Conservation (phyloP, 1,140 invertebrate species). For the Trachymyrmex septentrionalis region DNA sequence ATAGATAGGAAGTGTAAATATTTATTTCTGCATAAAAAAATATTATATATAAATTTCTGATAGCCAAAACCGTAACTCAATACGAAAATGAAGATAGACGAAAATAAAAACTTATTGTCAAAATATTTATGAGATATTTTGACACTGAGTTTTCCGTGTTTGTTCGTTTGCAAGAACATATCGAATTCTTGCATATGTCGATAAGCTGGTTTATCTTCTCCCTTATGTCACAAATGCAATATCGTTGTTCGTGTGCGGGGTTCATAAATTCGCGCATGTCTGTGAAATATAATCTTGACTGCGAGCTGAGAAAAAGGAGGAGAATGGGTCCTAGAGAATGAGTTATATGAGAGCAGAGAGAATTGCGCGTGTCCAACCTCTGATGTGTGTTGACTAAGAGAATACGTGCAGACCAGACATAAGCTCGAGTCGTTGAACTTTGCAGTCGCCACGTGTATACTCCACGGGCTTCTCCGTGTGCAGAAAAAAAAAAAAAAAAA, state of each 20-base stretch:
- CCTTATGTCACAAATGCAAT: neutral
- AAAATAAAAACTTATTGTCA: too few species aligned
- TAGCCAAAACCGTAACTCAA: neutral
- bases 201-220: neutral
- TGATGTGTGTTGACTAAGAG: slow-evolving; percentile 9
- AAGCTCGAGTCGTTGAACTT: slow-evolving; percentile 48
- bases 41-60: neutral
- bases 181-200: neutral
- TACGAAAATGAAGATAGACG: neutral
- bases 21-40: neutral
- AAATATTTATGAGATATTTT: neutral
- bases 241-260: neutral
- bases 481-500: slow-evolving; percentile 36
- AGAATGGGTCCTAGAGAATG: neutral
- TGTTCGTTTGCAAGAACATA: neutral
- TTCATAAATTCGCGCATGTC: slow-evolving; percentile 18
- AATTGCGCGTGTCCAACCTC: neutral
- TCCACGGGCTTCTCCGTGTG: neutral
- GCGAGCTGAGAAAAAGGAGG: neutral
- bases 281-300: slow-evolving; percentile 21
- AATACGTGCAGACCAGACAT: slow-evolving; percentile 3
- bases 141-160: neutral
- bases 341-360: neutral
- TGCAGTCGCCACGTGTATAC: slow-evolving; percentile 41
- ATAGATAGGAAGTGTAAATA: neutral